Evolutionary conservation across 2,113 vertebrate species (phyloP).

Genomic region (Mesocricetus auratus): DNA sequence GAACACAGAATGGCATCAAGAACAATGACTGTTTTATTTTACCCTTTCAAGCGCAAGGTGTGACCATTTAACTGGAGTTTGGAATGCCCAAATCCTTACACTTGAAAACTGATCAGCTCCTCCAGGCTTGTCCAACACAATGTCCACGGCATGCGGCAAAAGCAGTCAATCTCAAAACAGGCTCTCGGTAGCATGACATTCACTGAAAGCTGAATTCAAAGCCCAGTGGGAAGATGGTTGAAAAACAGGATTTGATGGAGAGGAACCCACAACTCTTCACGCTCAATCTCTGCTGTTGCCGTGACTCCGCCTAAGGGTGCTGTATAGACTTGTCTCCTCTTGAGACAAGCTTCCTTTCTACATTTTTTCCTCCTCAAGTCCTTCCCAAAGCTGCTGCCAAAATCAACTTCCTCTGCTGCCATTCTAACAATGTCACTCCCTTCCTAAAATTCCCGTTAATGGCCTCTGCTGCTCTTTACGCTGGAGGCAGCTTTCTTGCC

Average conservation of each 20-base stretch:
- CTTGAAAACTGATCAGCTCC: constrained; percentile 48
- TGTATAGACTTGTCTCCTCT: constrained; percentile 33
- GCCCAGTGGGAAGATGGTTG: not conserved
- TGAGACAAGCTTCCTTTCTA: constrained; percentile 42
- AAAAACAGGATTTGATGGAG: constrained; percentile 32
- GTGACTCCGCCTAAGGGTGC: not conserved
- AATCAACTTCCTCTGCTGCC: constrained; percentile 81
- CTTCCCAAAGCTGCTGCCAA: constrained; percentile 80
- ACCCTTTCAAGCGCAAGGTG: constrained; percentile 61
- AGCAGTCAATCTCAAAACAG: constrained; percentile 21
- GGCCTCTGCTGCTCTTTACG: constrained; percentile 55
- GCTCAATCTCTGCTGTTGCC: not conserved
- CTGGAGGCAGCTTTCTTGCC: constrained; percentile 30
- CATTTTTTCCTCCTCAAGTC: constrained; percentile 46
- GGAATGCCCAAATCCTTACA: constrained; percentile 64
- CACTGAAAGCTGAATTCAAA: constrained; percentile 33
- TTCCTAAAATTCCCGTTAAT: constrained; percentile 70
- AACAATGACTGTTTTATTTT: constrained; percentile 74
- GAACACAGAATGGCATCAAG: constrained; percentile 31
- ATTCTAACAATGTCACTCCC: constrained; percentile 72
- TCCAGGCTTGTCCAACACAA: constrained; percentile 41
- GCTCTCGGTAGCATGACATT: not conserved
- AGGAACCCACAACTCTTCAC: not conserved
- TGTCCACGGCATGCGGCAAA: constrained; percentile 43
- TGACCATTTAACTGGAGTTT: constrained; percentile 29